Evolutionary conservation across 2,113 vertebrate species (phyloP).

Genomic region (Hyaena hyaena): DNA sequence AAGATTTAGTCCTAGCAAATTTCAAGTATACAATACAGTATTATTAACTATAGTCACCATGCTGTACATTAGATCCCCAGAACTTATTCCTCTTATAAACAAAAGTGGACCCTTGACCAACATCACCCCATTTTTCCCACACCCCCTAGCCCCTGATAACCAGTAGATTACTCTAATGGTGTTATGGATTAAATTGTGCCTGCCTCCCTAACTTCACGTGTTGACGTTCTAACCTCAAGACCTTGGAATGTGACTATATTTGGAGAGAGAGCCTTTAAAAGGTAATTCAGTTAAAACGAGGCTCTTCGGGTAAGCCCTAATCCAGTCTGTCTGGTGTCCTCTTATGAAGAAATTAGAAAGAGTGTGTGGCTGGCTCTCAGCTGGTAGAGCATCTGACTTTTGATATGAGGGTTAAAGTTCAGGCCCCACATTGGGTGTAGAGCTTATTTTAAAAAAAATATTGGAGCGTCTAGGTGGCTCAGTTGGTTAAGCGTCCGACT

Average conservation of each 20-base stretch:
- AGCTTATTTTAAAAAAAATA: not conserved
- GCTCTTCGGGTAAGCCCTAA: not conserved
- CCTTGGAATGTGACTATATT: not conserved
- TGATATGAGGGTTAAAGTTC: not conserved
- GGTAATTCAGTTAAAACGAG: not conserved
- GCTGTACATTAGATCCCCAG: not conserved
- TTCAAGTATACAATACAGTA: not conserved
- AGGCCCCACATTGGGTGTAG: not conserved
- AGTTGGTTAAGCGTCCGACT: too few relatives aligned
- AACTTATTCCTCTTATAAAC: not conserved
- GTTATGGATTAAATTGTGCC: not conserved
- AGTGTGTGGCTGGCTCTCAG: not conserved
- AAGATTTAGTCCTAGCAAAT: not conserved
- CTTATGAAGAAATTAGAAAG: not conserved
- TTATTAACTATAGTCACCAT: too few relatives aligned
- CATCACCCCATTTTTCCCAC: not conserved
- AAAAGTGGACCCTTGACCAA: not conserved
- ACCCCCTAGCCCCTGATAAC: not conserved
- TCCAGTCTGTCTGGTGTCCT: not conserved
- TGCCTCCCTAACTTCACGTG: not conserved
- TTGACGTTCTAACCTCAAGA: not conserved
- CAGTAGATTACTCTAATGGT: not conserved
- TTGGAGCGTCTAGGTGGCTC: too few relatives aligned
- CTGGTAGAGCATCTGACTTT: not conserved
- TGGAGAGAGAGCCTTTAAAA: not conserved